Base-by-base conservation (phyloP, 2,888 invertebrate species). In the Polydrusus pterygomalis region DNA sequence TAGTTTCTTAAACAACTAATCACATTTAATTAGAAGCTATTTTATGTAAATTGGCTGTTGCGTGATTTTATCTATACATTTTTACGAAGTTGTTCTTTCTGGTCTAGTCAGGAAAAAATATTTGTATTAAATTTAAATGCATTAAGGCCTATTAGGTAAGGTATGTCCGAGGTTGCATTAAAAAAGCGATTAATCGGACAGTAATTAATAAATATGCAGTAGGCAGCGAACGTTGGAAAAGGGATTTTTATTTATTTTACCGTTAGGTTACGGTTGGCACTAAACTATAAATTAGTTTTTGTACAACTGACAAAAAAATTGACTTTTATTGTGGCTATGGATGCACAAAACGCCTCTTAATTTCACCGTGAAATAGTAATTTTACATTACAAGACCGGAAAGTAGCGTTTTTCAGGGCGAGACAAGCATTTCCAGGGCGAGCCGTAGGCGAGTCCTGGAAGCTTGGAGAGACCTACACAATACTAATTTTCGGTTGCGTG, bases 231-330 rank as follows among this genome's bases (percentile, higher is more conserved):
- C 56, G 56, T 34, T 34, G 2, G 15, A 8, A 15, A 56, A 56
- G 34, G 56, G 56, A n/a, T 56, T 15, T 43, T 43, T 54, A 54
- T 54, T 25, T 2, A 25, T 54, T 54, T 56, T 25, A 25, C 30
- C 30, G 30, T 54, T 54, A 43, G n/a, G 6, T 13, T 3, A 25
- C 25, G 40, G 40, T 40, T 8, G 5, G 2, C 2, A 40, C 9
- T 30, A 30, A 30, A 49, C 17, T 49, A 43, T 49, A 49, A 49
- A 17, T 43, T 2, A 10, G 43, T 7, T 30, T 30, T 30, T 30
- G 30, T 30, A 30, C 43, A 10, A 10, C 43, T 43, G n/a, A n/a
- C n/a, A n/a, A n/a, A n/a, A n/a, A n/a, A n/a, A n/a, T n/a, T n/a
- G n/a, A n/a, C n/a, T n/a, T n/a, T n/a, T n/a, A n/a, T n/a, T n/a